Base-by-base conservation (phyloP, 2,797 vertebrate species). In the Acipenser transmontanus region DNA sequence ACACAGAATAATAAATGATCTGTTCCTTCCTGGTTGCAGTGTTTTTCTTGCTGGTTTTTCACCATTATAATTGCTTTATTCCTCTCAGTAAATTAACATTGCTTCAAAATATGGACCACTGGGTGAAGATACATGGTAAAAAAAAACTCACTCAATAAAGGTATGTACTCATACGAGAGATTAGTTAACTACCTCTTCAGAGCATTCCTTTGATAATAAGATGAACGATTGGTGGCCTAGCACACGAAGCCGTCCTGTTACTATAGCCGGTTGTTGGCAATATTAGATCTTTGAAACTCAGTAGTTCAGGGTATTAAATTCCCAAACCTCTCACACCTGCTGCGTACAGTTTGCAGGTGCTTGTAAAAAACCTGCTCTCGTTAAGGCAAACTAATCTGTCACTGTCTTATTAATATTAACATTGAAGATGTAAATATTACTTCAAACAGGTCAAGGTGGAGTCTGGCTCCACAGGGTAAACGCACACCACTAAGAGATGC, bases 371-470 rank as follows among this genome's bases (percentile, higher is more conserved):
- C 12, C 20, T 47, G 8, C 13, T 17, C 60, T 61, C 17, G 34
- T 61, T 47, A 61, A 61, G 5, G 10, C 60, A 66, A 70, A 65
- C 75, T 79, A 73, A 87, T 88, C 74, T 69, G 74, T 86, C 82
- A 81, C 76, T 85, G 85, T 83, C 85, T 86, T 76, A 80, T 86
- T 86, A 85, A 9, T 54, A 54, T 72, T 67, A 66, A 68, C 71
- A 72, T 61, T 56, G 14, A 49, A 64, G 61, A 59, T 54, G 49
- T 63, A 66, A 66, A 66, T 63, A 57, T 57, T 60, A 67, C 9
- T 20, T 64, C 52, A 60, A 56, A 63, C n/a, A 47, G 49, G 60
- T n/a, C 34, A 51, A 51, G 13, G 20, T 47, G 61, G 52, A 49
- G n/a, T 62, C n/a, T 14, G 61, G 51, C 49, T 59, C 51, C 6